These are phyloP conservation scores for Sinelater perroti DNA, from an alignment of 2,888 invertebrate species.

Conservation along the genomic window DNA sequence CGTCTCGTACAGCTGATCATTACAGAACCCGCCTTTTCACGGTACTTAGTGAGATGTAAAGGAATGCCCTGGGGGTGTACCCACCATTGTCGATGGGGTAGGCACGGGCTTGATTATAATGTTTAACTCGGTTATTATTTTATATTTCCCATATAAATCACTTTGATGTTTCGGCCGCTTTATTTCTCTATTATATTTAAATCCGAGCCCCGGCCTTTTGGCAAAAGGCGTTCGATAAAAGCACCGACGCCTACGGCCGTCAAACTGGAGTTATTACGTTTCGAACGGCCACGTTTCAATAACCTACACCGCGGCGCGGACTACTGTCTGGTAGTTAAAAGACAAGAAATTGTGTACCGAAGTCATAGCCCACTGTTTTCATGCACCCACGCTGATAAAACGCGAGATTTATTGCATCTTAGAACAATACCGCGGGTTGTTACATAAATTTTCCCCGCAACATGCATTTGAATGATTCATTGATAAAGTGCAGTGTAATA, in stretches of 20 bases:
- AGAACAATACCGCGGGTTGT: conserved; percentile 42
- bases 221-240: conserved; percentile 17
- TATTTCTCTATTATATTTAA: conserved; percentile 36
- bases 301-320: conserved; percentile 21
- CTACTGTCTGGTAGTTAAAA: conserved; percentile 36
- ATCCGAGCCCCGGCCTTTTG: conserved; percentile 14
- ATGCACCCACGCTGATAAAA: conserved; percentile 43
- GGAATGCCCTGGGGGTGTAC: conserved; percentile 25
- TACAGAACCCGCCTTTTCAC: conserved; percentile 20
- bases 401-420: conserved; percentile 43
- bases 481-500: conserved; percentile 27
- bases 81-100: conserved; percentile 35
- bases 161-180: conserved; percentile 21
- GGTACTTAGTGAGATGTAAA: conserved; percentile 31
- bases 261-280: conserved; percentile 27
- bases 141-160: conserved; percentile 37
- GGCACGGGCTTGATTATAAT: conserved; percentile 35
- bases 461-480: conserved; percentile 32
- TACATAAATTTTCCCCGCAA: conserved; percentile 43
- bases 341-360: conserved; percentile 35
- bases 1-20: not conserved
- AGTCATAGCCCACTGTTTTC: conserved; percentile 45
- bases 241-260: conserved; percentile 29
- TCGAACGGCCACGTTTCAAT: conserved; percentile 29
- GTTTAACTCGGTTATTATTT: conserved; percentile 36